These are phyloP conservation scores for Patiria pectinifera DNA, from an alignment of 53 echinoderm and acorn worm genomes.

Conservation along the genomic window DNA sequence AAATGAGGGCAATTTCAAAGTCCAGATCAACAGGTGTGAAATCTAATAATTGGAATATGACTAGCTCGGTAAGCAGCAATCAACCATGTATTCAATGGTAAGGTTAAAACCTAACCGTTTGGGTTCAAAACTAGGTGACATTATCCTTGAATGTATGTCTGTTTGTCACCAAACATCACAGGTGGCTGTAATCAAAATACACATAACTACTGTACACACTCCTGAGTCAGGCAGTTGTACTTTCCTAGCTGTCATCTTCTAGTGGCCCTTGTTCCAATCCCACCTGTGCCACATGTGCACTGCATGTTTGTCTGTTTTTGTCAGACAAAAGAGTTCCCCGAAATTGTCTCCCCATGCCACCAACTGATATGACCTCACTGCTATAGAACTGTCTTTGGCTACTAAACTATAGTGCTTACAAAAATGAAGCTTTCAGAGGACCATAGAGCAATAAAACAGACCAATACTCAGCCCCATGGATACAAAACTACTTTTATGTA, in stretches of 20 bases:
- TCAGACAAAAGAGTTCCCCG: no score
- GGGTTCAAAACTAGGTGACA: background rate
- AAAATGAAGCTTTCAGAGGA: no score
- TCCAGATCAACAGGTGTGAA: constrained; percentile 8
- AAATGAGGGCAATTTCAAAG: background rate
- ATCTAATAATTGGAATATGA: background rate
- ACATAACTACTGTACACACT: background rate
- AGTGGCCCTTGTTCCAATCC: background rate
- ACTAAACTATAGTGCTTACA: no score
- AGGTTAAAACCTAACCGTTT: background rate
- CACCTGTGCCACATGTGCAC: background rate
- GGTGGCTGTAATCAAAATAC: background rate
- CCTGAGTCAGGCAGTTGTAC: background rate
- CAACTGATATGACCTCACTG: no score
- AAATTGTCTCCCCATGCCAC: no score
- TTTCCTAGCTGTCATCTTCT: background rate
- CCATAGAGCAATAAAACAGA: no score
- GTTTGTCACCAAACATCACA: background rate
- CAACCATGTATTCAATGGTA: background rate
- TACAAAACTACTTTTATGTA: no score
- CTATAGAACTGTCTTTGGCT: no score
- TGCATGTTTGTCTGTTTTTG: background rate
- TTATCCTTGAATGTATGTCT: background rate
- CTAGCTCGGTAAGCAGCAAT: background rate
- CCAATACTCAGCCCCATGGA: no score